phyloP scores from a whole-genome alignment of 2,113 vertebrate species.

The Rhinoptilus africanus region DNA sequence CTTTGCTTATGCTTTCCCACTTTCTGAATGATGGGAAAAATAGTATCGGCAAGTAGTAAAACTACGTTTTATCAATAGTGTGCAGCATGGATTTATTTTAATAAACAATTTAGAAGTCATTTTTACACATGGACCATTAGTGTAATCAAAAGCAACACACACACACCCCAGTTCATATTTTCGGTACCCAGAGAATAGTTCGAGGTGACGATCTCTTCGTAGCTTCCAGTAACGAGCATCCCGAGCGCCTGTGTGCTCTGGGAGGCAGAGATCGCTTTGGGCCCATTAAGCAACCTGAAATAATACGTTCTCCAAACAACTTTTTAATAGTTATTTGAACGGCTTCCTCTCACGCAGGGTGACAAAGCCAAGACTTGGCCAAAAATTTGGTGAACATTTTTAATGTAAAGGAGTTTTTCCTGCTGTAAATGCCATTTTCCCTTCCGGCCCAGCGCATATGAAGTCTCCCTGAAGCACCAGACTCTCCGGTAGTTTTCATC shows the following conservation, averaged over 20 bases:
- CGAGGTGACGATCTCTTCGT: background rate
- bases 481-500: background rate
- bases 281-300: background rate
- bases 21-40: background rate
- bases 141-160: background rate
- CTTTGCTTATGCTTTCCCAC: background rate
- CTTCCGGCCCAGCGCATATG: background rate
- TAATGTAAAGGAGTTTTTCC: accelerated
- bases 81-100: background rate
- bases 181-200: background rate
- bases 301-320: background rate
- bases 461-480: background rate
- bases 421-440: background rate
- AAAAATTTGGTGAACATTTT: background rate
- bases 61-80: background rate
- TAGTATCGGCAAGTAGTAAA: background rate
- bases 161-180: background rate
- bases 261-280: background rate
- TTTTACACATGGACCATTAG: background rate
- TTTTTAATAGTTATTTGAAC: background rate
- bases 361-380: background rate
- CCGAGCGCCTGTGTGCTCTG: accelerated
- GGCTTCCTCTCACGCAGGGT: background rate
- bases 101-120: background rate
- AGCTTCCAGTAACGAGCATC: background rate